Base-by-base conservation (phyloP, 2,888 invertebrate species). In the Eupithecia vulgata region DNA sequence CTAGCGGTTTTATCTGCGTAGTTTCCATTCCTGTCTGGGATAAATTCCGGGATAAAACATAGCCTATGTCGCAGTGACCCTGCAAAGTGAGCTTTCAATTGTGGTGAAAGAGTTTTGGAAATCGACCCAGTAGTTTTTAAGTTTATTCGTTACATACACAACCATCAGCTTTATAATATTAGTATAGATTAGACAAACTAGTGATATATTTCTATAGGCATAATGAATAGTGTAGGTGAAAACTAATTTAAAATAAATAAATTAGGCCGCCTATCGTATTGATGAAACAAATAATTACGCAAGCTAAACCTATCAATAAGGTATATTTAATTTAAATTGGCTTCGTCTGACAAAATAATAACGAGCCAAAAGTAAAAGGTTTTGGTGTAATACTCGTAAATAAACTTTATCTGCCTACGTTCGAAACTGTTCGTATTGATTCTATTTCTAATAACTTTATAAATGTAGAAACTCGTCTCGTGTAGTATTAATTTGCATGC, bases 381-480 rank as follows among this genome's bases (percentile, higher is more conserved):
- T 10, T n/a, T 21, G 5, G 12, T 37, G n/a, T 62, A 35, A 62
- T 35, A n/a, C n/a, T n/a, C n/a, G n/a, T n/a, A 62, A 37, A 37
- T 37, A 64, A 37, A 64, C 62, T 64, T 64, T 17, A 64, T 64
- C n/a, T n/a, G 35, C n/a, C 15, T n/a, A 35, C n/a, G 17, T 61
- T 30, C 34, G 30, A 62, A 62, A 17, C 17, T 37, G 62, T 10
- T 35, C 1, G 37, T 35, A 35, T 30, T 21, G 8, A 37, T n/a
- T n/a, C 5, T n/a, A 21, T 37, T 35, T 21, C 13, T 35, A 35
- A 64, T 34, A 21, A 64, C 5, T 8, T 35, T 35, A 37, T 64
- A 10, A 64, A 37, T 37, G n/a, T 37, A 35, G 35, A 64, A 57
- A 25, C 25, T 13, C 12, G 13, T 57, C 25, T 57, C 57, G 5